Evolutionary conservation across 2,797 vertebrate genomes (phyloP), one percentile per base, ranked within the genome.

Genomic region (Pseudochirops cupreus): DNA sequence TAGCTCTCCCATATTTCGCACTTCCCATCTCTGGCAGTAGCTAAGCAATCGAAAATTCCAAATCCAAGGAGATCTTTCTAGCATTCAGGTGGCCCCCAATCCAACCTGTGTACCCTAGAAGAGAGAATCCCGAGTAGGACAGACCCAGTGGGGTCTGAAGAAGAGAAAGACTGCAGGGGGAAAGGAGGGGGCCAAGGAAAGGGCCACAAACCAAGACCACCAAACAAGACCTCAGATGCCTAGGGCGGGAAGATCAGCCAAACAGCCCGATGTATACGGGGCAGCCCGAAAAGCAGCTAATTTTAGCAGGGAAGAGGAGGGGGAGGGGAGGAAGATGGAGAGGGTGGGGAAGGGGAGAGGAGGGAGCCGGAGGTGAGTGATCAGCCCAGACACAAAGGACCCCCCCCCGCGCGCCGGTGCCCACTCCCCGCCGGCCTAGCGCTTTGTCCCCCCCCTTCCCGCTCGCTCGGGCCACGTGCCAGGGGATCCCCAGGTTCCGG

Each of bases 381-480:
- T 55, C 50, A 93, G 50, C 57, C 94, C 39, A 94, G 93, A 94
- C 56, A 93, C 50, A 93, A 96, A 90, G 54, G 52, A 97, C 95
- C 94, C 94, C 97, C 55, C 55, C 56, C 6, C 53, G 1, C 53
- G 53, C 0, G 53, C 53, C 9, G 53, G 53, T 54, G 53, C 53
- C 53, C 6, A 82, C 9, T 39, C n/a, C 16, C 12, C 0, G 46
- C n/a, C 0, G 13, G 4, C 26, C 7, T 2, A 33, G 14, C 2
- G 53, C 91, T 56, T 91, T 39, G n/a, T 39, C 16, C 0, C 39
- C 5, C 92, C 54, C 33, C 62, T 12, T 11, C 26, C 53, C 24
- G 6, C 62, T 18, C 0, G n/a, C n/a, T 13, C 6, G 6, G n/a
- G 67, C n/a, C 67, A 39, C 67, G n/a, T 74, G 67, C 67, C n/a